Evolutionary conservation across 2,888 invertebrate genomes (phyloP), one percentile per base, ranked within the genome.

Genomic region (Netelia inedita): DNA sequence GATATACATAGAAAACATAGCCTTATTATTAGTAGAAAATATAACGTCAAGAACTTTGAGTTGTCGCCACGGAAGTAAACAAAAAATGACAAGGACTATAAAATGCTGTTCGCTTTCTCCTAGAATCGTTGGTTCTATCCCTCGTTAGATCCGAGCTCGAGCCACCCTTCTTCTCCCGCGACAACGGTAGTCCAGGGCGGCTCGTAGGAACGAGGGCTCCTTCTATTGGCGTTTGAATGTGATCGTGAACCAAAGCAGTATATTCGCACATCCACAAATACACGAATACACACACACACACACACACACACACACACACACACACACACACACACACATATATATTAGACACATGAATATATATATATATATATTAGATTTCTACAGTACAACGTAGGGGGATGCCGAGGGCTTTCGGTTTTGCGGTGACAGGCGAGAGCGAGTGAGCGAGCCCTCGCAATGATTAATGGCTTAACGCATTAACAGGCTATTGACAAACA

Each of bases 401-500:
- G 90, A 86, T 87, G 89, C 43, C 14, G 66, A 68, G 80, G 73
- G 78, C 87, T 90, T 91, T 88, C 88, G 90, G 88, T 90, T 88
- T 90, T 87, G 89, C 90, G 92, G 88, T 92, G 92, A 91, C 92
- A 92, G 91, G 72, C 80, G 61, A 57, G 71, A 79, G 76, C 61
- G 74, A 73, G 65, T 53, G 88, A 91, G 86, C 90, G 90, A 89
- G 83, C 91, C 89, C 89, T 87, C 90, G 91, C 92, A 93, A 94
- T 94, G 94, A 94, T 94, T 94, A 94, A 94, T 94, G 94, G 93
- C 93, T 93, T 92, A 94, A 93, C 90, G 93, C 94, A 94, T 94
- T 94, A 94, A 94, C 94, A 91, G 92, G 90, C 94, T 93, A 94
- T 94, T 94, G 94, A 94, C 94, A 94, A 94, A 93, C 94, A 92